Base-by-base conservation (phyloP, 2,888 invertebrate genomes). In the Trichacis sp. region DNA sequence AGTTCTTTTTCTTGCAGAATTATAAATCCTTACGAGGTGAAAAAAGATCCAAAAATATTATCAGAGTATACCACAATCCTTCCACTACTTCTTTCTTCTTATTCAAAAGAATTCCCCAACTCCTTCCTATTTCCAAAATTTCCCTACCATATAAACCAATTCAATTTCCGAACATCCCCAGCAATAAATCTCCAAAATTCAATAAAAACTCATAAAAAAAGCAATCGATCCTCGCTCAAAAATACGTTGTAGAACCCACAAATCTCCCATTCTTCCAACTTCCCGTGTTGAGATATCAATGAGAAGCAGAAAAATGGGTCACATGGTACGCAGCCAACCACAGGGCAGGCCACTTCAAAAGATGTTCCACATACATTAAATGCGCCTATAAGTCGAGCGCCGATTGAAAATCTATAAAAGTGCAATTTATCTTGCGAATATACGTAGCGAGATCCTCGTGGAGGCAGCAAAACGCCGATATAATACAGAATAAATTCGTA, bases 351-450 rank as follows among this genome's bases (percentile, higher is more conserved):
- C 45, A 52, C 52, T 55, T 65, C 56, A 65, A 60, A 65, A 57
- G 52, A 56, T 64, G 55, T 64, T 64, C 60, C 56, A 64, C 64
- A 55, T 56, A 55, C 64, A 64, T 60, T 59, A 64, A 40, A 24
- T 42, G 33, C 42, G 58, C 58, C 63, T 53, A 43, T 45, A 52
- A 50, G 53, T 64, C 42, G 58, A 54, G 52, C 53, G 53, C 43
- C 55, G 54, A 64, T 64, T 51, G 64, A 59, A 64, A 64, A 60
- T 64, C 64, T 59, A 64, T 64, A 64, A 64, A 51, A 20, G 48
- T 29, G 55, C 64, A 64, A 64, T 64, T 59, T 64, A 60, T 60
- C 64, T 64, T 64, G 36, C 8, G 40, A 4, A 46, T 47, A 17
- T 48, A 59, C 47, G 51, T 8, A 42, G 5, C 11, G 30, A 24